Percentiles rank a stretch among this genome's conserved stretches.
These are phyloP conservation scores for Ammodramus savannarum DNA, from an alignment of 2,113 vertebrate genomes.

Conservation along the genomic window DNA sequence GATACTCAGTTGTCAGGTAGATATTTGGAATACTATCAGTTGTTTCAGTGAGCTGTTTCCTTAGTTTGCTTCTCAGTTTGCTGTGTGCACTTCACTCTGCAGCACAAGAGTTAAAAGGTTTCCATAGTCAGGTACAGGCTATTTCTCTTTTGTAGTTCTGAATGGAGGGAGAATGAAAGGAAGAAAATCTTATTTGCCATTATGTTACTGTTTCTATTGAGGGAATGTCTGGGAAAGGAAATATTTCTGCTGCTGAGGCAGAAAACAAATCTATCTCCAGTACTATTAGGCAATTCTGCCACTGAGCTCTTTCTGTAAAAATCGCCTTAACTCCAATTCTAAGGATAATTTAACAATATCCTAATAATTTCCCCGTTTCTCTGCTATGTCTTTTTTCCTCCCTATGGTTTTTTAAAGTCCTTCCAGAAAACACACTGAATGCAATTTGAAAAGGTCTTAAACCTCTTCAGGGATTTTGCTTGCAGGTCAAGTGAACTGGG, in stretches of 20 bases:
- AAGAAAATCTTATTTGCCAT: slow-evolving; percentile 21
- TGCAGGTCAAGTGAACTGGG: not conserved
- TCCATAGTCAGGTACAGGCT: not conserved
- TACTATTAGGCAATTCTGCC: not conserved
- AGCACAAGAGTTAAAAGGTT: not conserved
- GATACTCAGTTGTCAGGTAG: not conserved
- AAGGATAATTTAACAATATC: not conserved
- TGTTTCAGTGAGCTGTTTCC: not conserved
- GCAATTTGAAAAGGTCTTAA: not conserved
- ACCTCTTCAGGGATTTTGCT: not conserved
- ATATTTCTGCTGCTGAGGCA: slow-evolving; percentile 8
- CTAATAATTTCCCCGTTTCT: not conserved
- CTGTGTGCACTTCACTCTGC: not conserved
- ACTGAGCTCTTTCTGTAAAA: not conserved
- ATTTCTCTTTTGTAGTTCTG: not conserved
- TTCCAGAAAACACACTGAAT: not conserved
- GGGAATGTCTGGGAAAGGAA: not conserved
- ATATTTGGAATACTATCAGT: not conserved
- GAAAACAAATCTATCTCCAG: not conserved
- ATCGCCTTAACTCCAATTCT: not conserved
- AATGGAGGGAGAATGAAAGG: not conserved
- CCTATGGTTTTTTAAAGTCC: not conserved
- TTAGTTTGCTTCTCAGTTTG: not conserved
- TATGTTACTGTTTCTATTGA: not conserved
- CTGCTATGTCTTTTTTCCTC: not conserved